These are phyloP conservation scores for Antheraea mylitta DNA, from an alignment of 1,140 invertebrate genomes.

Conservation along the genomic window DNA sequence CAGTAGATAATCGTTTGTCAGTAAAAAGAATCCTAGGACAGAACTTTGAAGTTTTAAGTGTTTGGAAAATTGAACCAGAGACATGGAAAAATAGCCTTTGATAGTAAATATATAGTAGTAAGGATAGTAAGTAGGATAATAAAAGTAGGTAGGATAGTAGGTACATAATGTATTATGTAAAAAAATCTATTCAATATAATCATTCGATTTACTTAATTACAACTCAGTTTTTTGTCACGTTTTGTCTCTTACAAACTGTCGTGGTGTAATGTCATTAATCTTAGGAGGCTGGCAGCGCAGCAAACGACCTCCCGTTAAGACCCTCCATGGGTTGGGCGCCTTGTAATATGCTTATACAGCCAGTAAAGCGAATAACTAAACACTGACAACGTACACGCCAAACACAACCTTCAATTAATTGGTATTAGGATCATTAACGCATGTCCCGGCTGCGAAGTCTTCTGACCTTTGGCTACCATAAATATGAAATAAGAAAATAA, in stretches of 20 bases:
- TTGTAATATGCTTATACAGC: constrained; percentile 66
- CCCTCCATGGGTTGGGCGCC: constrained; percentile 58
- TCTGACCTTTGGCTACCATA: constrained; percentile 42
- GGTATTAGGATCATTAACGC: constrained; percentile 63
- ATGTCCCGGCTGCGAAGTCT: constrained; percentile 28
- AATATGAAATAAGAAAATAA: constrained; percentile 62
- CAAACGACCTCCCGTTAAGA: constrained; percentile 75
- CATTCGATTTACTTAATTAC: constrained; percentile 60
- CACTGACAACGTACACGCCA: constrained; percentile 46
- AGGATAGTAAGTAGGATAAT: too few relatives aligned
- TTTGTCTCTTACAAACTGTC: constrained; percentile 67
- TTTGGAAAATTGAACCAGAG: too few relatives aligned
- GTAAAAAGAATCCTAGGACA: too few relatives aligned
- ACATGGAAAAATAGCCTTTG: too few relatives aligned
- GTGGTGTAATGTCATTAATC: constrained; percentile 72
- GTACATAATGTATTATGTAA: too few relatives aligned
- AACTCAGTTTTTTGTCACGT: constrained; percentile 60
- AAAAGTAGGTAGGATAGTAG: too few relatives aligned
- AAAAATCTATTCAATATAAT: constrained; percentile 22
- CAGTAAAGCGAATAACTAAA: constrained; percentile 57
- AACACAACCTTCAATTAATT: constrained; percentile 60
- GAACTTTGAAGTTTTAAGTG: too few relatives aligned
- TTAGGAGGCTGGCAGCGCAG: constrained; percentile 70
- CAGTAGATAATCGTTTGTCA: too few relatives aligned
- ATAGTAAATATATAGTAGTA: too few relatives aligned